These are phyloP conservation scores for Paralichthys olivaceus DNA, from an alignment of 2,113 vertebrate species.

Conservation along the genomic window DNA sequence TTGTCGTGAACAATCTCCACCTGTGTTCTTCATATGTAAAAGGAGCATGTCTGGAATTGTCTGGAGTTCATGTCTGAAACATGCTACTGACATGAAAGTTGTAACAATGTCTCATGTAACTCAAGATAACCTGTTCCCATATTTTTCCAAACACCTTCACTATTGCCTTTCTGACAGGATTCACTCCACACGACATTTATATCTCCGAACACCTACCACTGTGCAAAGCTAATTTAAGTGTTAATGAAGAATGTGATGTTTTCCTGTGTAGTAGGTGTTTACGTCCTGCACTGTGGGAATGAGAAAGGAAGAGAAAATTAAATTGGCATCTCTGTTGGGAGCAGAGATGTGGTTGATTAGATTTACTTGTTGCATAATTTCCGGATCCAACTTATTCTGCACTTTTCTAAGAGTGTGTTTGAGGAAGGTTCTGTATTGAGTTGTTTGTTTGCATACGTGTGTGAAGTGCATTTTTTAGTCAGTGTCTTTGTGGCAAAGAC, in stretches of 20 bases:
- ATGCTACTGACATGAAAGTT: not conserved
- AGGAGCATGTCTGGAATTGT: too few species aligned
- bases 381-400: slow-evolving; percentile 1
- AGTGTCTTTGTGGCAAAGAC: slow-evolving; percentile 38
- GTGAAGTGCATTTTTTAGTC: slow-evolving; percentile 51
- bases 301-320: slow-evolving; percentile 12
- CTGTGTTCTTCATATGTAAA: too few species aligned
- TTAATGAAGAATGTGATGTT: slow-evolving; percentile 16
- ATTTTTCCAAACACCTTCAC: not conserved
- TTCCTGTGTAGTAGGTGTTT: not conserved
- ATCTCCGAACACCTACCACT: not conserved
- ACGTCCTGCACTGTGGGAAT: not conserved
- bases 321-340: slow-evolving; percentile 9
- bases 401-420: slow-evolving; percentile 7
- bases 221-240: not conserved
- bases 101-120: too few species aligned
- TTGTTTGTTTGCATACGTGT: slow-evolving; percentile 18
- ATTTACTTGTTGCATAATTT: slow-evolving; percentile 29
- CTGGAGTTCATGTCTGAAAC: too few species aligned
- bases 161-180: not conserved
- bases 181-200: slow-evolving; percentile 4
- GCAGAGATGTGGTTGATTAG: slow-evolving; percentile 15
- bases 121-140: too few species aligned
- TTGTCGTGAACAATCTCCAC: too few species aligned
- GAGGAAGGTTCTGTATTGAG: slow-evolving; percentile 47